Conservation (phyloP, 2,888 invertebrate genomes). For the Sycophila texana region DNA sequence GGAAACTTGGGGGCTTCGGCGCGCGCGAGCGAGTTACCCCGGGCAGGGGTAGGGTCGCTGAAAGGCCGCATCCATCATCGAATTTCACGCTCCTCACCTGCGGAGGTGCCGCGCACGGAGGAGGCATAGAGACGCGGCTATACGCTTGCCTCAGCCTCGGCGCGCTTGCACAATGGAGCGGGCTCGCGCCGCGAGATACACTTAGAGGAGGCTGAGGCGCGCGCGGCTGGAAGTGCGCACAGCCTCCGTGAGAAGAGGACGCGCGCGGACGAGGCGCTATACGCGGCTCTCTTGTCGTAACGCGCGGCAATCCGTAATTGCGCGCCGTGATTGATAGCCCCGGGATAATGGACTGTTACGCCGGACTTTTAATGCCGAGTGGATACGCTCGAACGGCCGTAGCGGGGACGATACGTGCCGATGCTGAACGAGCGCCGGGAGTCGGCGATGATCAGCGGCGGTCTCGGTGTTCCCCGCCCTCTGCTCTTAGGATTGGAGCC, state of each 20-base stretch:
- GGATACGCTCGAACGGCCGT: not conserved
- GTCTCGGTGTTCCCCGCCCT: no score
- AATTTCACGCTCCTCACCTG: not conserved
- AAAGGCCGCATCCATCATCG: no score
- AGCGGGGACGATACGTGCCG: not conserved
- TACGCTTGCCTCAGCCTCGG: conserved; percentile 10
- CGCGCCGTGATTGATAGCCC: conserved; percentile 35
- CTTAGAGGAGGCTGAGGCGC: not conserved
- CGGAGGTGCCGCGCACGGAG: no score
- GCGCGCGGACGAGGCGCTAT: not conserved
- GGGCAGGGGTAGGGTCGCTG: no score
- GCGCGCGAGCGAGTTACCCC: no score
- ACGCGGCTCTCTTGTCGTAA: conserved; percentile 27
- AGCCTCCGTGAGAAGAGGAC: conserved; percentile 11
- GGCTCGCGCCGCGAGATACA: not conserved
- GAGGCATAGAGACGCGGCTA: no score
- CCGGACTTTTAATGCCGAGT: conserved; percentile 28
- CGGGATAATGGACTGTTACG: conserved; percentile 29
- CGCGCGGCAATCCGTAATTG: conserved; percentile 29
- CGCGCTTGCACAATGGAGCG: not conserved
- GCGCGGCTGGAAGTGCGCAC: not conserved
- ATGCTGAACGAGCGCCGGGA: no score
- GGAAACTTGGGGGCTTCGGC: no score
- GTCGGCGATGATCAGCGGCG: not conserved
- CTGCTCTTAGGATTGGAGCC: no score